Evolutionary conservation across 2,888 invertebrate genomes (phyloP).

Genomic region (Drosophila antonietae): DNA sequence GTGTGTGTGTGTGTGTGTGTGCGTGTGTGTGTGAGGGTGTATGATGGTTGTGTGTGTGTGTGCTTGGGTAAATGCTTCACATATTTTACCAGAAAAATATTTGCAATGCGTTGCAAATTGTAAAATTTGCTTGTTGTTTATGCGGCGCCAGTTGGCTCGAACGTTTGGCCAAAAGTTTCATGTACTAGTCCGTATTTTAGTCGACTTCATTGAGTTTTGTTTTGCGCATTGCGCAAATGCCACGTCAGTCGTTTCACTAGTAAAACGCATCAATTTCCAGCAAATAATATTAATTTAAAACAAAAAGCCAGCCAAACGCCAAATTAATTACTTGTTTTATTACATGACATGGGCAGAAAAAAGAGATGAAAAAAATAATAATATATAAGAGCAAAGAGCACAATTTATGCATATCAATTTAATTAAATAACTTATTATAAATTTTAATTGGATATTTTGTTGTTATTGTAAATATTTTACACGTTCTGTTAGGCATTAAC

Average conservation of each 20-base stretch:
- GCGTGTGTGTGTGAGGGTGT: background rate
- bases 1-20: conserved; percentile 1
- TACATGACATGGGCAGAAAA: conserved; percentile 7
- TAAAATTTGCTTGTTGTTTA: conserved; percentile 57
- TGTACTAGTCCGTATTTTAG: conserved; percentile 27
- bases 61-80: conserved; percentile 50
- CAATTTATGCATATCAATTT: conserved; percentile 66
- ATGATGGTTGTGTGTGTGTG: background rate
- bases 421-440: conserved; percentile 73
- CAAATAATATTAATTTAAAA: conserved; percentile 24
- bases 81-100: conserved; percentile 71
- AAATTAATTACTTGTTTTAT: conserved; percentile 62
- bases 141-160: conserved; percentile 54
- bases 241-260: conserved; percentile 10
- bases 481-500: background rate
- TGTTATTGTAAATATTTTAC: conserved; percentile 47
- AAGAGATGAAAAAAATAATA: background rate
- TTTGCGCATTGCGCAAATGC: conserved; percentile 49
- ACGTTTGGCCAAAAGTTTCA: conserved; percentile 19
- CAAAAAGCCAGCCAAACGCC: conserved; percentile 5
- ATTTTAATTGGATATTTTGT: conserved; percentile 67
- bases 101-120: conserved; percentile 62
- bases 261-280: conserved; percentile 34
- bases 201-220: conserved; percentile 42
- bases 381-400: conserved; percentile 21